A percentile compares a stretch with the other conserved stretches of the same genome.
These are phyloP conservation scores for Pandion haliaetus DNA, from an alignment of 2,113 vertebrate genomes.

Conservation along the genomic window DNA sequence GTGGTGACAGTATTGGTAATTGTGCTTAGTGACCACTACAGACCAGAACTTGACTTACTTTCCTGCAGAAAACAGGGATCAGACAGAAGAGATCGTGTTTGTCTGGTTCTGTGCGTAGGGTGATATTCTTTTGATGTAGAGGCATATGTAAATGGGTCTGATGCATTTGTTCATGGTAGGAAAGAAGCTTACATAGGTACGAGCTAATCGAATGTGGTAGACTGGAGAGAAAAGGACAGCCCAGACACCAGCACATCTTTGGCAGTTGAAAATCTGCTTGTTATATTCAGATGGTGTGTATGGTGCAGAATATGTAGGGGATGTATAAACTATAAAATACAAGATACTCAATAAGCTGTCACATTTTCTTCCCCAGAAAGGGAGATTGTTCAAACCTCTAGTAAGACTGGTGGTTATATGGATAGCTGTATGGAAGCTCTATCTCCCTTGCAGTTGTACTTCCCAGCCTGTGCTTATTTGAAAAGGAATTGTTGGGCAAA, in stretches of 20 bases:
- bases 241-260: background rate
- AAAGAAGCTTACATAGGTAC: background rate
- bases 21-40: background rate
- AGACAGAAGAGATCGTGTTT: fast-evolving
- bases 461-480: background rate
- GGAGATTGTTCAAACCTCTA: background rate
- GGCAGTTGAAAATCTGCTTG: background rate
- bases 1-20: fast-evolving
- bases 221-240: background rate
- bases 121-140: background rate
- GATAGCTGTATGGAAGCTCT: background rate
- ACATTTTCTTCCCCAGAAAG: background rate
- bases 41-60: background rate
- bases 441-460: fast-evolving
- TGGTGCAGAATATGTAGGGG: background rate
- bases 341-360: fast-evolving
- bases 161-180: background rate
- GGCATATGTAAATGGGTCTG: too few species aligned
- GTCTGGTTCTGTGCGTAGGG: background rate
- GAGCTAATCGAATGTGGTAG: too few species aligned
- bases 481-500: background rate
- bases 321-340: background rate
- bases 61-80: background rate
- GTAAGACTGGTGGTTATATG: too few species aligned
- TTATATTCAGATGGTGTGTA: background rate